Evolutionary conservation across 2,797 vertebrate species (phyloP).

Genomic region (Cyclura pinguis): DNA sequence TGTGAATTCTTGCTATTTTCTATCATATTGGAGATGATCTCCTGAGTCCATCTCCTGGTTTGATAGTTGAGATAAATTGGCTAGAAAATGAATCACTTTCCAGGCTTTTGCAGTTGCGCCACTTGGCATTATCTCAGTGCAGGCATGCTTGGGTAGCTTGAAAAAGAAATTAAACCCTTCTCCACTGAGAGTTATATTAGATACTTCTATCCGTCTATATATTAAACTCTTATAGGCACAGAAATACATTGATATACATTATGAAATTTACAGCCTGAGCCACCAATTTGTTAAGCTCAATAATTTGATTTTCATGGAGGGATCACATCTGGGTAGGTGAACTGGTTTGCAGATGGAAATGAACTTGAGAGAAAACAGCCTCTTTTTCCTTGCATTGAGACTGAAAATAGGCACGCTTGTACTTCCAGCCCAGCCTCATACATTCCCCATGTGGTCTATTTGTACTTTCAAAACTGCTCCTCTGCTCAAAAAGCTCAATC

Average conservation of each 20-base stretch:
- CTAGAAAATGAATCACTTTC: background rate
- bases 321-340: background rate
- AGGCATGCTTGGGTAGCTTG: constrained; percentile 1
- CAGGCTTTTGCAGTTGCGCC: background rate
- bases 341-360: background rate
- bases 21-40: background rate
- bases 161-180: background rate
- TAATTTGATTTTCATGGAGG: background rate
- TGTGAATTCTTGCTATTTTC: background rate
- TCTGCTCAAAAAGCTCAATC: background rate
- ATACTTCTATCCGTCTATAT: constrained; percentile 44
- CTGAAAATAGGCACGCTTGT: background rate
- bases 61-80: background rate
- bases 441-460: background rate
- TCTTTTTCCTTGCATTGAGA: background rate
- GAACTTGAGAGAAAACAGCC: constrained; percentile 38
- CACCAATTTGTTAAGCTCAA: constrained; percentile 7
- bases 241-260: constrained; percentile 37
- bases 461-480: background rate
- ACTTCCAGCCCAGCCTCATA: background rate
- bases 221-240: constrained; percentile 66
- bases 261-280: constrained; percentile 7
- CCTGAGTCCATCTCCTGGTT: background rate
- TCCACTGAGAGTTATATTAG: background rate
- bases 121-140: background rate